Evolutionary conservation across 2,888 invertebrate genomes (phyloP).

Genomic region (Leuctra nigra): DNA sequence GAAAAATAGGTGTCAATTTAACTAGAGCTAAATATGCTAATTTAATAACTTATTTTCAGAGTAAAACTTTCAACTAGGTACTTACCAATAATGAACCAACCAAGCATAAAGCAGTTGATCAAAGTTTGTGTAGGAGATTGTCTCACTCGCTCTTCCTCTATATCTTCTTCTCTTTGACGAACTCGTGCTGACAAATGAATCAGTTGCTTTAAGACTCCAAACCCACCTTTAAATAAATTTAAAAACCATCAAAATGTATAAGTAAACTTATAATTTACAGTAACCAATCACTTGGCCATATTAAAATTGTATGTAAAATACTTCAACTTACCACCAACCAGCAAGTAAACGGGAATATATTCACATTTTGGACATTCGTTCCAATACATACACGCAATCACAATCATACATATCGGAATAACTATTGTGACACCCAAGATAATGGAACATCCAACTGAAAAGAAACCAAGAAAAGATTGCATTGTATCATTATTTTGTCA

Average conservation of each 20-base stretch:
- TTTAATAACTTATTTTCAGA: too few relatives aligned
- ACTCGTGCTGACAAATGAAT: conserved; percentile 50
- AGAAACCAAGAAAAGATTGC: conserved; percentile 1
- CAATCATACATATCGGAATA: conserved; percentile 60
- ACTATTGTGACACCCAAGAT: conserved; percentile 55
- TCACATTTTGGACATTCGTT: conserved; percentile 58
- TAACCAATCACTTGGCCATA: too few relatives aligned
- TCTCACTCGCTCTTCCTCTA: conserved; percentile 48
- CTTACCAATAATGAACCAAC: conserved; percentile 63
- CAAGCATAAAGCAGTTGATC: conserved; percentile 56
- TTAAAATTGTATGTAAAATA: too few relatives aligned
- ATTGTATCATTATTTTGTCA: not conserved
- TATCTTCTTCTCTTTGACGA: conserved; percentile 46
- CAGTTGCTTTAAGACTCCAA: conserved; percentile 57
- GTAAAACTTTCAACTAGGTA: too few relatives aligned
- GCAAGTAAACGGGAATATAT: conserved; percentile 61
- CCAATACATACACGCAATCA: conserved; percentile 56
- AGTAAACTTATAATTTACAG: too few relatives aligned
- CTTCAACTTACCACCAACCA: conserved; percentile 53
- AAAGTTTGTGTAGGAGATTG: conserved; percentile 50
- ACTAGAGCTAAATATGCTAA: too few relatives aligned
- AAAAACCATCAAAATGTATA: too few relatives aligned
- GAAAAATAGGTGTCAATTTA: too few relatives aligned
- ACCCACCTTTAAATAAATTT: conserved; percentile 47
- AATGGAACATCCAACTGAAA: conserved; percentile 59